Base-by-base conservation (phyloP, 2,797 vertebrate genomes). In the Muscicapa comitata region DNA sequence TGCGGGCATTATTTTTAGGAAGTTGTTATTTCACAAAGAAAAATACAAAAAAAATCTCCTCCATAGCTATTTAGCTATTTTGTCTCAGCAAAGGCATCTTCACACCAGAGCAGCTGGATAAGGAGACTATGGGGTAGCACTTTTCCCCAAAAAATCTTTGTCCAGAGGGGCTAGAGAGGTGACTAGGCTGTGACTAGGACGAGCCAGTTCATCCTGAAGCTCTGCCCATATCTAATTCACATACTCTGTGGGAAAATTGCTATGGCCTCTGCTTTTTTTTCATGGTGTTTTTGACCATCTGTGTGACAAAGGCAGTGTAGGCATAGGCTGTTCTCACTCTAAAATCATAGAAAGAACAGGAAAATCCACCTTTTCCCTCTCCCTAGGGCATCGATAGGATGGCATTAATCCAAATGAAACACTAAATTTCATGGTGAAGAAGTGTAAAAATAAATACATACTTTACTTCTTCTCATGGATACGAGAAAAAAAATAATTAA, bases 311-410 rank as follows among this genome's bases (percentile, higher is more conserved):
- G 57, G 17, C 19, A 37, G 11, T 11, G 20, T 12, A 53, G 28
- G 25, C 24, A 42, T 45, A 73, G 40, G 43, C 29, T 79, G 20
- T 40, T 79, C 42, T 81, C 58, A 37, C 31, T 55, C 4, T 35
- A 43, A 43, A 14, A 6, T 26, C 18, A 20, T 3, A 31, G 37
- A 77, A 85, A 76, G 33, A 48, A 17, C 1, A 2, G 37, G 20
- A 24, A 73, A 37, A 74, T 16, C 21, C 35, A 25, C 25, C 40
- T 57, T 55, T 48, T 59, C 11, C n/a, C 29, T 70, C 10, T 3
- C 8, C 3, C 7, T 16, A 12, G 17, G 31, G 18, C 18, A 23
- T 15, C 0, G 0, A 51, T 3, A 17, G 28, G 33, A 58, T 5
- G 21, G 15, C n/a, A 65, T 42, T 67, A 65, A 78, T 40, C 38